Base-by-base conservation (phyloP, 2,888 invertebrate genomes). In the Heteromyza rotundicornis region DNA sequence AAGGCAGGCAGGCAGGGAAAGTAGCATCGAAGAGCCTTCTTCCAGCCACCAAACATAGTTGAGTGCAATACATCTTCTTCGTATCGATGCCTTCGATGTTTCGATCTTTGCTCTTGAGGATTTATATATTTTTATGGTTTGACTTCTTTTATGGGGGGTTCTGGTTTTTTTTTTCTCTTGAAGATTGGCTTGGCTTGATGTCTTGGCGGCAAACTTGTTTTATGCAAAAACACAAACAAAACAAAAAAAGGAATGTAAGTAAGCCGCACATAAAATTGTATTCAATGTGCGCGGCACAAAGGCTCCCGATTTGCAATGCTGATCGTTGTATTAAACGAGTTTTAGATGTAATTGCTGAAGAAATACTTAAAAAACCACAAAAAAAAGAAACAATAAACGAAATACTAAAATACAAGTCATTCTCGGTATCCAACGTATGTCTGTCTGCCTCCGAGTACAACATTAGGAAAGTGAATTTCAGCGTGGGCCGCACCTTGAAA, bases 21-120 rank as follows among this genome's bases (percentile, higher is more conserved):
- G n/a, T 3, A 40, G 40, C 16, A 40, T 19, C 47, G 19, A 20
- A 8, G 17, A 47, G 17, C 19, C 47, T 47, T 40, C 52, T 62
- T 32, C 50, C 61, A n/a, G n/a, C n/a, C n/a, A n/a, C 60, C 60
- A 64, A 64, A 44, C 24, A 51, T 58, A 17, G 14, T 47, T 50
- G 56, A 55, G 53, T 50, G 53, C 47, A 58, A 61, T 63, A 63
- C 65, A 63, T 65, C 63, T 61, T 63, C 32, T 50, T 61, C 52
- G 44, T 56, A 53, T 60, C 59, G 44, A 59, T 54, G 47, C 14
- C 17, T 47, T 60, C 59, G 44, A 59, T 54, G 47, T 20, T 19
- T 47, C 47, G 47, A 47, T 47, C 47, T 47, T 20, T 47, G 17
- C 47, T 20, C 19, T 17, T 20, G 47, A 17, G 20, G 20, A 47